A percentile compares a stretch with the other conserved stretches of the same genome.
phyloP scores from a whole-genome alignment of 2,797 vertebrate species.

The Dicrostonyx torquatus region DNA sequence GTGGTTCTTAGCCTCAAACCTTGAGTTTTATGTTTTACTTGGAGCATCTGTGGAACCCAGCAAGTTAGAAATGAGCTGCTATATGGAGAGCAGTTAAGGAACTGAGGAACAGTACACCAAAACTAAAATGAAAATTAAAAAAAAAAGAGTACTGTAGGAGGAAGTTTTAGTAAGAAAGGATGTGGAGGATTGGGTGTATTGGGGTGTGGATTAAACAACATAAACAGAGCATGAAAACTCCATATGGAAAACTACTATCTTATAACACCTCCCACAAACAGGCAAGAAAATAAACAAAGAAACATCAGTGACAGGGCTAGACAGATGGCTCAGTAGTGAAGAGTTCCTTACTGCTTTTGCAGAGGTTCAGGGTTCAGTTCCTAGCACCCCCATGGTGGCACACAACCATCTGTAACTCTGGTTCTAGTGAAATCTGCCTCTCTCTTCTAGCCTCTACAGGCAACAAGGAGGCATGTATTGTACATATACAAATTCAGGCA shows the following conservation, averaged over 20 bases:
- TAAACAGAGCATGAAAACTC: background rate
- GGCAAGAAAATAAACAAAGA: background rate
- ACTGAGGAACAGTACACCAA: no score
- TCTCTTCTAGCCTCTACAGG: background rate
- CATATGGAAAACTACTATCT: background rate
- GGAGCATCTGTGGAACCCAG: background rate
- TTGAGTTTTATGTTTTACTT: background rate
- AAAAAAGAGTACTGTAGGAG: background rate
- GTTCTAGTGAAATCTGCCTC: background rate
- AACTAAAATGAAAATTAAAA: background rate
- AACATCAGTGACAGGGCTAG: background rate
- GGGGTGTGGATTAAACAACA: background rate
- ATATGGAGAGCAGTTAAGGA: background rate
- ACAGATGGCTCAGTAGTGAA: background rate
- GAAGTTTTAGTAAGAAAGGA: background rate
- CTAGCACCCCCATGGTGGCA: background rate
- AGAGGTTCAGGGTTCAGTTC: background rate
- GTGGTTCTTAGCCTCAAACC: background rate
- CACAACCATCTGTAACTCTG: background rate
- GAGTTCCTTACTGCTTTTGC: background rate
- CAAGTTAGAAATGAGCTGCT: background rate
- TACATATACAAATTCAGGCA: background rate
- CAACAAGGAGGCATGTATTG: background rate
- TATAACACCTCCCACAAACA: background rate
- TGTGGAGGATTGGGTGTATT: no score